Conservation (phyloP, 2,113 vertebrate species). For the Callionymus lyra region DNA sequence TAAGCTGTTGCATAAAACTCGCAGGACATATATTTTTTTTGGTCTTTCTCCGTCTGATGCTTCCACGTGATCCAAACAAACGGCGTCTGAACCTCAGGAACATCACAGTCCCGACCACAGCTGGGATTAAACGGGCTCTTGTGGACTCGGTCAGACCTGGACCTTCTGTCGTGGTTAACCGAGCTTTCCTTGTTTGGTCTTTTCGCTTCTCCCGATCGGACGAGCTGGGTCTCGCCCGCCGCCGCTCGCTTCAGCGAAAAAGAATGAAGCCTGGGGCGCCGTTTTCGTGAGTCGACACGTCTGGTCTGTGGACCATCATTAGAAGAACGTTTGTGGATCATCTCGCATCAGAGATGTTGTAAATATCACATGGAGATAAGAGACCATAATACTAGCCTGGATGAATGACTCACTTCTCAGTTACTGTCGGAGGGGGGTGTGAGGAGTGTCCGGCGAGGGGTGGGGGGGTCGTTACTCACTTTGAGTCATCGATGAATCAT, state of each 20-base stretch:
- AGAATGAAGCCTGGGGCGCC: slow-evolving; percentile 19
- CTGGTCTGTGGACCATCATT: too few relatives aligned
- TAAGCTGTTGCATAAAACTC: too few relatives aligned
- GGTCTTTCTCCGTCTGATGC: too few relatives aligned
- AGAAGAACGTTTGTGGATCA: too few relatives aligned
- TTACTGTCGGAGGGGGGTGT: slow-evolving; percentile 20
- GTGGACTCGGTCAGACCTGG: neutral
- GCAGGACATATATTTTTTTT: too few relatives aligned
- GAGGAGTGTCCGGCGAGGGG: neutral
- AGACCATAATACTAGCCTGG: slow-evolving; percentile 18
- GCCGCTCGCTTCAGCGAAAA: too few relatives aligned
- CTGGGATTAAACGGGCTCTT: neutral
- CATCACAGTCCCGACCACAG: too few relatives aligned
- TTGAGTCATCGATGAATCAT: slow-evolving; percentile 34
- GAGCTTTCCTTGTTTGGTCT: slow-evolving; percentile 22
- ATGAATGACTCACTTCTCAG: slow-evolving; percentile 52
- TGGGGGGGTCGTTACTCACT: slow-evolving; percentile 11
- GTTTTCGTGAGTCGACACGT: slow-evolving; percentile 1
- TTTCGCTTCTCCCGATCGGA: neutral
- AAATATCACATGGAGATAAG: slow-evolving; percentile 4
- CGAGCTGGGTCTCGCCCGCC: slow-evolving; percentile 30
- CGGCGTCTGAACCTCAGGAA: too few relatives aligned
- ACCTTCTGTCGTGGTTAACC: slow-evolving; percentile 34
- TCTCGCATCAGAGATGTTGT: neutral
- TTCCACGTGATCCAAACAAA: too few relatives aligned